These are phyloP conservation scores for Hippocampus comes DNA, from an alignment of 2,113 vertebrate genomes.

Conservation along the genomic window DNA sequence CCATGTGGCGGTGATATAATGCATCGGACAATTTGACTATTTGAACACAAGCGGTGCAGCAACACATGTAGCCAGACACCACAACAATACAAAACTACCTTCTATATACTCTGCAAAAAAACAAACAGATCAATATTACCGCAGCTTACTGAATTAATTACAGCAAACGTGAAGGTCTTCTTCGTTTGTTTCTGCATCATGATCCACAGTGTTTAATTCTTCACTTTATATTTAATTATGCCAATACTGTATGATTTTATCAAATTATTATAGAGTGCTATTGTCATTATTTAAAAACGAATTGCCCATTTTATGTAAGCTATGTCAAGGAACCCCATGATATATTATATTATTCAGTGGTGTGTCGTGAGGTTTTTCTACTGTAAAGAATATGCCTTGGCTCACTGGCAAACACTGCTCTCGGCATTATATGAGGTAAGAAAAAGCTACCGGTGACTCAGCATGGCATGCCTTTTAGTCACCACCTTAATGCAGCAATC, in stretches of 20 bases:
- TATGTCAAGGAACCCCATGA: too few relatives aligned
- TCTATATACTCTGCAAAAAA: not conserved
- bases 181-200: too few relatives aligned
- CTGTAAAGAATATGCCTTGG: not conserved
- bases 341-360: not conserved
- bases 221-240: not conserved
- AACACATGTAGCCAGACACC: not conserved
- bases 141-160: not conserved
- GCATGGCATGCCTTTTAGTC: not conserved
- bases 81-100: not conserved
- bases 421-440: not conserved
- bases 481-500: slow-evolving; percentile 30
- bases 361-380: not conserved
- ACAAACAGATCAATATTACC: not conserved
- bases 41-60: not conserved
- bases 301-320: too few relatives aligned
- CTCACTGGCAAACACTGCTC: not conserved
- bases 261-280: not conserved
- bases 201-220: not conserved
- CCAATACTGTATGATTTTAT: too few relatives aligned
- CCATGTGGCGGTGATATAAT: not conserved
- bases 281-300: not conserved
- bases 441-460: not conserved
- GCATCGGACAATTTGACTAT: not conserved
- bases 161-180: not conserved